These are phyloP conservation scores for Thereva nobilitata DNA, from an alignment of 2,888 invertebrate species.

Conservation along the genomic window DNA sequence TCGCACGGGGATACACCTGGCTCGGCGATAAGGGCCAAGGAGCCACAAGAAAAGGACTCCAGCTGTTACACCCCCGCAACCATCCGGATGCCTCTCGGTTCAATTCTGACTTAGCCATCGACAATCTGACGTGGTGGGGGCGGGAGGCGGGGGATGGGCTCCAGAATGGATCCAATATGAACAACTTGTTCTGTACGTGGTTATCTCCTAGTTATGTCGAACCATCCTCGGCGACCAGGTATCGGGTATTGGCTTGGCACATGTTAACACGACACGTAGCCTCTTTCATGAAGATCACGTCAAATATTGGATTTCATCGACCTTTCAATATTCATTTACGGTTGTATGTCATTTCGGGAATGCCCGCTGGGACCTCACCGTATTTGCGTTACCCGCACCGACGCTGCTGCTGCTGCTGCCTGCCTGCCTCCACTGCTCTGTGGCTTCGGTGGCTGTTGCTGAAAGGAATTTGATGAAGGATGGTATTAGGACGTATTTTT, in stretches of 20 bases:
- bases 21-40: no score
- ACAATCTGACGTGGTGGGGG: no score
- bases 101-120: no score
- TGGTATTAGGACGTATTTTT: no score
- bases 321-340: constrained; percentile 33
- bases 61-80: no score
- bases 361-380: constrained; percentile 11
- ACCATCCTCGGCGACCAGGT: neutral
- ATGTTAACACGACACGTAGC: constrained; percentile 15
- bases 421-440: no score
- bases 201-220: constrained; percentile 24
- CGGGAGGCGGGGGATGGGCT: neutral
- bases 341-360: constrained; percentile 24
- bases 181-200: constrained; percentile 26
- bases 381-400: neutral
- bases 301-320: constrained; percentile 46
- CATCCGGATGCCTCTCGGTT: no score
- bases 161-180: constrained; percentile 10
- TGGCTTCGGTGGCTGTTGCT: no score
- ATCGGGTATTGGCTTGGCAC: no score
- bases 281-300: constrained; percentile 48
- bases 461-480: no score
- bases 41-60: no score
- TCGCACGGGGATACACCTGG: neutral
- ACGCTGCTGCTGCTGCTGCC: no score